These are phyloP conservation scores for Andrena fulva DNA, from an alignment of 2,888 invertebrate species.

Conservation along the genomic window DNA sequence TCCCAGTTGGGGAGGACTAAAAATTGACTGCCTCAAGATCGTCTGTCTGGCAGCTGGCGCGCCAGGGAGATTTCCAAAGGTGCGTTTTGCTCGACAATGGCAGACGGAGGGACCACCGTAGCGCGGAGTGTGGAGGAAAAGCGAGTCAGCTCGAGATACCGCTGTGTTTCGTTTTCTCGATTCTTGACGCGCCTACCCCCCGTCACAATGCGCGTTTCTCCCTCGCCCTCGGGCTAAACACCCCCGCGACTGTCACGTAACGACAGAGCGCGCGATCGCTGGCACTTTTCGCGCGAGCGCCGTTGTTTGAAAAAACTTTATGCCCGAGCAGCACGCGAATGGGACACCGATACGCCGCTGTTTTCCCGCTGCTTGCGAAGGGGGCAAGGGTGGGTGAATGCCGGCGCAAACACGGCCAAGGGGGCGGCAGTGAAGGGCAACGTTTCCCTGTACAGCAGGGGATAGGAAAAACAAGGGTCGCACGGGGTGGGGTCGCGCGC, in stretches of 20 bases:
- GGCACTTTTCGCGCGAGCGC: slow-evolving; percentile 58
- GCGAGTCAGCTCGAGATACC: slow-evolving; percentile 29
- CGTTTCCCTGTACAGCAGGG: slow-evolving; percentile 29
- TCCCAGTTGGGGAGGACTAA: background rate
- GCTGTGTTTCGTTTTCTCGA: slow-evolving; percentile 12
- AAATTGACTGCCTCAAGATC: background rate
- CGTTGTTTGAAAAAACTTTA: slow-evolving; percentile 53
- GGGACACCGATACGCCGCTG: slow-evolving; percentile 7
- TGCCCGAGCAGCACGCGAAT: slow-evolving; percentile 32
- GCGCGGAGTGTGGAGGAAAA: slow-evolving; percentile 5
- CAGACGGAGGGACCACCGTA: background rate
- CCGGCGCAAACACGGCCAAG: slow-evolving; percentile 53
- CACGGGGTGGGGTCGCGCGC: background rate
- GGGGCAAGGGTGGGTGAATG: slow-evolving; percentile 38
- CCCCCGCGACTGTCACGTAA: slow-evolving; percentile 23
- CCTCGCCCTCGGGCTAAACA: slow-evolving; percentile 38
- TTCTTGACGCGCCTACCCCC: background rate
- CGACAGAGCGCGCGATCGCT: slow-evolving; percentile 43
- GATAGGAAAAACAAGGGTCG: slow-evolving; percentile 41
- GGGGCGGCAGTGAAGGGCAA: slow-evolving; percentile 57
- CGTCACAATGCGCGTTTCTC: slow-evolving; percentile 12
- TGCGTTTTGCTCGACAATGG: slow-evolving; percentile 57
- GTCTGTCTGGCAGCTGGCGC: slow-evolving; percentile 16
- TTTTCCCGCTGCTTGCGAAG: slow-evolving; percentile 1
- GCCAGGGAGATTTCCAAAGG: slow-evolving; percentile 60